Conservation (phyloP, 2,888 invertebrate genomes). For the Mythimna loreyi region DNA sequence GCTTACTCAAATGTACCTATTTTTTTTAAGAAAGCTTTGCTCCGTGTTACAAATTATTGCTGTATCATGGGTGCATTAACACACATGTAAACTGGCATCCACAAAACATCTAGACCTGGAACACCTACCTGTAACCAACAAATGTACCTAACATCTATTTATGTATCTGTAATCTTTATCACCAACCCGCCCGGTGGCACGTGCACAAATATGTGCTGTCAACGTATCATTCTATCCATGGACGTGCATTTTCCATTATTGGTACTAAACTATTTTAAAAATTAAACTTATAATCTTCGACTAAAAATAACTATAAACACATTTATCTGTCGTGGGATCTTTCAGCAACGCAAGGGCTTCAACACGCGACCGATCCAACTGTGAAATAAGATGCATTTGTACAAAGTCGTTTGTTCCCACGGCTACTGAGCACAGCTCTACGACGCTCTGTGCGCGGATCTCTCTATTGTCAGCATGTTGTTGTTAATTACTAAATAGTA, state of each 20-base stretch:
- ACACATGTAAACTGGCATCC: too few relatives aligned
- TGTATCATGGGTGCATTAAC: too few relatives aligned
- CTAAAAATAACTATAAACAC: not conserved
- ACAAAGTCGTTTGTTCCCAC: constrained; percentile 22
- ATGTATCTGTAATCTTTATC: not conserved
- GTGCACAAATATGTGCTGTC: too few relatives aligned
- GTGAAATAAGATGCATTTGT: constrained; percentile 30
- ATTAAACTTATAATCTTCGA: too few relatives aligned
- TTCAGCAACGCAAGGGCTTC: not conserved
- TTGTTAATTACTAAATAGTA: constrained; percentile 26
- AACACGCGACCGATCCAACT: not conserved
- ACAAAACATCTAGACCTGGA: too few relatives aligned
- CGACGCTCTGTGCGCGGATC: constrained; percentile 22
- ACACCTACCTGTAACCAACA: too few relatives aligned
- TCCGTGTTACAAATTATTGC: too few relatives aligned
- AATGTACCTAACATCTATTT: too few relatives aligned
- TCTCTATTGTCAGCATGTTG: constrained; percentile 33
- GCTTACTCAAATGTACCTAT: not conserved
- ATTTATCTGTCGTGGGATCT: not conserved
- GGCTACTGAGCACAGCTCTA: constrained; percentile 27
- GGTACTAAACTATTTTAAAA: too few relatives aligned
- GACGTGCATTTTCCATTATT: too few relatives aligned
- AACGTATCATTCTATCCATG: too few relatives aligned
- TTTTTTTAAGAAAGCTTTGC: too few relatives aligned
- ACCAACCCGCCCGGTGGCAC: not conserved